phyloP scores from a whole-genome alignment of 2,888 invertebrate species.

The Tolmerus cingulatus region DNA sequence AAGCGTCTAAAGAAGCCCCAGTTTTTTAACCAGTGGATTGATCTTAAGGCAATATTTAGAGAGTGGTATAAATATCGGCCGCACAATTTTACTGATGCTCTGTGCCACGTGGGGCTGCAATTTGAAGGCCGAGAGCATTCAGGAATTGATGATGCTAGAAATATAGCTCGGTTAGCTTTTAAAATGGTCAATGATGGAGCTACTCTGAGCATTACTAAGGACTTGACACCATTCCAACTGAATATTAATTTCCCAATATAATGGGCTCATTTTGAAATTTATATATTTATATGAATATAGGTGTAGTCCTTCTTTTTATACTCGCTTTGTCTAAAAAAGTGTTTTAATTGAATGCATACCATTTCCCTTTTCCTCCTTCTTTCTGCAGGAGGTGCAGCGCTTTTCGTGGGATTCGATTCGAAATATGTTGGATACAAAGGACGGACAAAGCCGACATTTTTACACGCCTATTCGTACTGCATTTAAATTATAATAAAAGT shows the following conservation, averaged over 20 bases:
- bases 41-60: constrained; percentile 66
- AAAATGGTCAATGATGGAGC: constrained; percentile 69
- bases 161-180: constrained; percentile 68
- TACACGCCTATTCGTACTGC: too few species aligned
- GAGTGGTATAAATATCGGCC: constrained; percentile 68
- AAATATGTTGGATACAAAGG: too few species aligned
- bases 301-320: constrained; percentile 46
- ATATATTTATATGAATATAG: constrained; percentile 45
- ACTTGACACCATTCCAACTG: constrained; percentile 60
- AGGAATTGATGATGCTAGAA: constrained; percentile 70
- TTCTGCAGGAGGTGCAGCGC: not conserved
- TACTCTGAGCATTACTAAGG: constrained; percentile 65
- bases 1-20: constrained; percentile 66
- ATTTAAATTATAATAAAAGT: too few species aligned
- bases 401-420: too few species aligned
- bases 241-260: constrained; percentile 59
- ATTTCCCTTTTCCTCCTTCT: not conserved
- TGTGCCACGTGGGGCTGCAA: constrained; percentile 66
- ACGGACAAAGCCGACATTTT: too few species aligned
- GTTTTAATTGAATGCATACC: not conserved
- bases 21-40: constrained; percentile 69
- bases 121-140: constrained; percentile 71
- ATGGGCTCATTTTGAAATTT: constrained; percentile 40
- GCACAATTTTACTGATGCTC: constrained; percentile 64
- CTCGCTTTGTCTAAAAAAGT: constrained; percentile 42